These are phyloP conservation scores for Taurulus bubalis DNA, from an alignment of 2,113 vertebrate species.

Conservation along the genomic window DNA sequence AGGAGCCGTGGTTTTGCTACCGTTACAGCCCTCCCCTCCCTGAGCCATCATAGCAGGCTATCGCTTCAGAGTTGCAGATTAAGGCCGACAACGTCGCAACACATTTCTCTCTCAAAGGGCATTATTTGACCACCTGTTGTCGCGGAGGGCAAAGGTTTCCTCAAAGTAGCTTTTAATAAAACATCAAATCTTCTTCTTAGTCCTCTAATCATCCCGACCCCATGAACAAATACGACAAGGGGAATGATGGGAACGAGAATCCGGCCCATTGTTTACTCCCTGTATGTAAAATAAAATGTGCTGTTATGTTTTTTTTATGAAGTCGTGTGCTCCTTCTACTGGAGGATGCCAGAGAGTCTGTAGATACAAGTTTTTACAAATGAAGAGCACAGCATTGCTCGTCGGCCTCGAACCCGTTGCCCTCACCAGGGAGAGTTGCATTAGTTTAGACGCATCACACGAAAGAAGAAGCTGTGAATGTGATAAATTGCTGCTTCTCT, in stretches of 20 bases:
- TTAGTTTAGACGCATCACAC: not conserved
- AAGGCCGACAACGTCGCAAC: slow-evolving; percentile 74
- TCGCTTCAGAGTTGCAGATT: slow-evolving; percentile 56
- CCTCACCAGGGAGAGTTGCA: not conserved
- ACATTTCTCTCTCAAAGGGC: slow-evolving; percentile 73
- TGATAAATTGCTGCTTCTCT: too few species aligned
- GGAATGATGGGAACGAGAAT: not conserved
- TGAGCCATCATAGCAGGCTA: slow-evolving; percentile 39
- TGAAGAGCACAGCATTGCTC: not conserved
- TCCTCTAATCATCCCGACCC: not conserved
- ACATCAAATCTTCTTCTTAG: not conserved
- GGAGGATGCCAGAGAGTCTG: not conserved
- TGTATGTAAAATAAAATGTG: not conserved
- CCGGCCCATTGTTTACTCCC: not conserved
- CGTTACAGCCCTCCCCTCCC: not conserved
- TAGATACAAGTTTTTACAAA: not conserved
- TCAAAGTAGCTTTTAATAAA: slow-evolving; percentile 30
- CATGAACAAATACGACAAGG: not conserved
- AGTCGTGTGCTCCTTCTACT: not conserved
- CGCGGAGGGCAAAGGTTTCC: slow-evolving; percentile 50
- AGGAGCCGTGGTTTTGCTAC: not conserved
- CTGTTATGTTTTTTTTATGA: not conserved
- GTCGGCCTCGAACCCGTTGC: not conserved
- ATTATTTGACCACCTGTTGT: slow-evolving; percentile 67
- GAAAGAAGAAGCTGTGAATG: not conserved